Conservation (phyloP, 2,797 vertebrate genomes). For the Bryconaethiops microstoma region DNA sequence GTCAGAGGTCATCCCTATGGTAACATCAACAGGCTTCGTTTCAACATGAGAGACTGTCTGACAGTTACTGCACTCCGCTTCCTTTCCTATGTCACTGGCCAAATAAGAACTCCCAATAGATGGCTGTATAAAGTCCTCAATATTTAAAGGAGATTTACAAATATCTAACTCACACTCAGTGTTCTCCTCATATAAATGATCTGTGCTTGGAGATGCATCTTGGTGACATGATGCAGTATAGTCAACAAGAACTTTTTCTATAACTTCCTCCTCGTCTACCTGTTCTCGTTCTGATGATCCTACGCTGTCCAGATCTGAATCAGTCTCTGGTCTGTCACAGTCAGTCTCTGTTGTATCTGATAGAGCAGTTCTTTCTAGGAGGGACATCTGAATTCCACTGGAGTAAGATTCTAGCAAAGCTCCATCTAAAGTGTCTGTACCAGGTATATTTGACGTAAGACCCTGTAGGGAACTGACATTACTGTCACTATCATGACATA, state of each 20-base stretch:
- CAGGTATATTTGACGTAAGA: slow-evolving; percentile 56
- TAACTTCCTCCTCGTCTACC: slow-evolving; percentile 53
- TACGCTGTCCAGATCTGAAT: slow-evolving; percentile 73
- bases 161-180: slow-evolving; percentile 29
- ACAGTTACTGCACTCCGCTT: slow-evolving; percentile 58
- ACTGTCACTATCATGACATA: slow-evolving; percentile 63
- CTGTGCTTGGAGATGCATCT: slow-evolving; percentile 43
- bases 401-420: slow-evolving; percentile 73
- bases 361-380: slow-evolving; percentile 63
- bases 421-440: slow-evolving; percentile 68
- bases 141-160: slow-evolving; percentile 30
- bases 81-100: slow-evolving; percentile 45
- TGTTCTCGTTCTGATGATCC: slow-evolving; percentile 69
- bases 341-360: slow-evolving; percentile 61
- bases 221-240: slow-evolving; percentile 34
- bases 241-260: slow-evolving; percentile 46
- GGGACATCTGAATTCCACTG: slow-evolving; percentile 71
- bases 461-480: slow-evolving; percentile 68
- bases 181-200: slow-evolving; percentile 65
- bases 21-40: slow-evolving; percentile 48
- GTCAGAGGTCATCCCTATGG: slow-evolving; percentile 52
- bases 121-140: slow-evolving; percentile 17
- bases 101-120: slow-evolving; percentile 31
- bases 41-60: slow-evolving; percentile 64
- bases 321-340: slow-evolving; percentile 62